Evolutionary conservation across 2,797 vertebrate genomes (phyloP), one percentile per base, ranked within the genome.

Genomic region (Takifugu ocellatus): DNA sequence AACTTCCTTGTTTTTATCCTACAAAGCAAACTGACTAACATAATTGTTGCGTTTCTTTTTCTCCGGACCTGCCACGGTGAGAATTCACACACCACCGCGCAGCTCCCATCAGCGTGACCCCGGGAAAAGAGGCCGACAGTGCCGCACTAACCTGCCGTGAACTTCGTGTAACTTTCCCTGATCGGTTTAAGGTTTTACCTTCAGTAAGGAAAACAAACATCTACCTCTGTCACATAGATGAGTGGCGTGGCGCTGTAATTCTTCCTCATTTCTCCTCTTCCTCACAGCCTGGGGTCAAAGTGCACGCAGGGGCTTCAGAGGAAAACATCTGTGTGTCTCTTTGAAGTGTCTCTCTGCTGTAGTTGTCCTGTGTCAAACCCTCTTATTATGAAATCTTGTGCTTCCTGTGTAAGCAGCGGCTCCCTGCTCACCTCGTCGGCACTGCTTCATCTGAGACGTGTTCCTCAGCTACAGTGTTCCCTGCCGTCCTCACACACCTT

Each of bases 181-280:
- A 21, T 25, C 46, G 1, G 14, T 57, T 3, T 51, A 27, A 66
- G 16, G 16, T 56, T 24, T 63, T 5, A 62, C 25, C 63, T 6
- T 3, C 0, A 14, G 2, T 9, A 72, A 54, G 5, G 60, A 64
- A 51, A 54, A 33, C 42, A 62, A 50, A 75, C 26, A n/a, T 12
- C 65, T 90, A 91, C 90, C 90, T 91, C 84, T 29, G 89, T 87
- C 36, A 90, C 82, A 59, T 72, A 80, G 84, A 91, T 87, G 82
- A 89, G 84, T 11, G 90, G 89, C 6, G 83, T 83, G 4, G 68
- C 61, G 31, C 77, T 85, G 80, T 68, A 50, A 70, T 89, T 84
- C 79, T 83, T 91, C 84, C 79, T 90, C 90, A 90, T 90, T 67
- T 70, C 78, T 86, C 74, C 66, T 78, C 76, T 67, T 82, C 75